phyloP scores from a whole-genome alignment of 2,113 vertebrate genomes.

The Dicrurus megarhynchus region DNA sequence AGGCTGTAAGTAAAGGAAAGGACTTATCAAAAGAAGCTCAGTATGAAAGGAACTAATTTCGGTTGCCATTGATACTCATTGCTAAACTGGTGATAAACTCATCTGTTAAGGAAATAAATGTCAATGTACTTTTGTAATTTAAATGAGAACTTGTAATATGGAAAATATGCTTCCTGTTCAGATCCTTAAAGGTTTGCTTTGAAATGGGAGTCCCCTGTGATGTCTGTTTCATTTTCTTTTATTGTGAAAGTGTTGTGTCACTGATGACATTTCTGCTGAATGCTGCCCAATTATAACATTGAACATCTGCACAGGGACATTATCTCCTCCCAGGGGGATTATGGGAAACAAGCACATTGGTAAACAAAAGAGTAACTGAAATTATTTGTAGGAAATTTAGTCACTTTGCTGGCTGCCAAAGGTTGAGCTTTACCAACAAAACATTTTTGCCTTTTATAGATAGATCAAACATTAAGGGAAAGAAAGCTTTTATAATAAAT shows the following conservation, averaged over 20 bases:
- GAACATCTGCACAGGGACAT: slow-evolving; percentile 41
- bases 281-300: slow-evolving; percentile 45
- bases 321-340: not conserved
- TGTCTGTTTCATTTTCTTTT: slow-evolving; percentile 42
- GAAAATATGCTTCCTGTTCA: slow-evolving; percentile 50
- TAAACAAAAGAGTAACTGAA: slow-evolving; percentile 36
- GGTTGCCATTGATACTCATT: slow-evolving; percentile 50
- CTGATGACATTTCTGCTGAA: slow-evolving; percentile 57
- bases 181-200: slow-evolving; percentile 62
- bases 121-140: slow-evolving; percentile 62
- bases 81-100: slow-evolving; percentile 51
- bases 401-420: slow-evolving; percentile 52
- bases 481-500: not conserved
- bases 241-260: slow-evolving; percentile 37
- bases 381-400: slow-evolving; percentile 43
- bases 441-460: slow-evolving; percentile 8
- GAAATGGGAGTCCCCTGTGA: slow-evolving; percentile 62
- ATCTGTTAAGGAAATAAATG: slow-evolving; percentile 54
- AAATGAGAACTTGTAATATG: slow-evolving; percentile 62
- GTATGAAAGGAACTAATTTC: slow-evolving; percentile 49
- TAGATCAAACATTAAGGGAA: slow-evolving; percentile 49
- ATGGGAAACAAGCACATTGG: slow-evolving; percentile 1
- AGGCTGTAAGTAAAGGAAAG: not conserved
- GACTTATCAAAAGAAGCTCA: slow-evolving; percentile 31
- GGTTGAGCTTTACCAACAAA: slow-evolving; percentile 29